Conservation (phyloP, 2,797 vertebrate species). For the Babyrousa celebensis region DNA sequence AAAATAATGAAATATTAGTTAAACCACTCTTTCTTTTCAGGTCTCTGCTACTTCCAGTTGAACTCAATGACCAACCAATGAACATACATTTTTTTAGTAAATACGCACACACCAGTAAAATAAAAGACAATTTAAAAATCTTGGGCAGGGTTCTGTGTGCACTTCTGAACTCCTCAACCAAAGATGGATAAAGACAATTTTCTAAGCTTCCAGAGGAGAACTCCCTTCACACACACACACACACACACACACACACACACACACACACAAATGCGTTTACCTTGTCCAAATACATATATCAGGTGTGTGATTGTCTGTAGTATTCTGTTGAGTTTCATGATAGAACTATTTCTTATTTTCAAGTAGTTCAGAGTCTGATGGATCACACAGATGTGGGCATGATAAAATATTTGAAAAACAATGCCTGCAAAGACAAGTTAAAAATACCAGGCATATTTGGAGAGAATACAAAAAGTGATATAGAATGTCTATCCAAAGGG, state of each 20-base stretch:
- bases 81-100: neutral
- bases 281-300: conserved; percentile 49
- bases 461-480: conserved; percentile 77
- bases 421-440: conserved; percentile 65
- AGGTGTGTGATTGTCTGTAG: neutral
- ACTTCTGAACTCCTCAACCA: neutral
- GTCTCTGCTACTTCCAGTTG: neutral
- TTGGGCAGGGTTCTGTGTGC: neutral
- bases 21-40: neutral
- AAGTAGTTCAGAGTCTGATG: conserved; percentile 51
- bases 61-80: conserved; percentile 8
- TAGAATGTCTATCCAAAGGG: conserved; percentile 46
- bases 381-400: conserved; percentile 27
- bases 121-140: conserved; percentile 41
- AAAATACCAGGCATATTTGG: conserved; percentile 67
- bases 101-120: neutral
- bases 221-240: neutral
- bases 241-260: neutral
- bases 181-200: conserved; percentile 14
- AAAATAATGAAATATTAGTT: conserved; percentile 13
- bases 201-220: neutral
- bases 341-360: conserved; percentile 74
- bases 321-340: conserved; percentile 44
- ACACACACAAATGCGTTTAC: neutral
- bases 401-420: conserved; percentile 78